A percentile compares a stretch with the other conserved stretches of the same genome.
Conservation (phyloP, 2,888 invertebrate species). For the Meloe dianella region DNA sequence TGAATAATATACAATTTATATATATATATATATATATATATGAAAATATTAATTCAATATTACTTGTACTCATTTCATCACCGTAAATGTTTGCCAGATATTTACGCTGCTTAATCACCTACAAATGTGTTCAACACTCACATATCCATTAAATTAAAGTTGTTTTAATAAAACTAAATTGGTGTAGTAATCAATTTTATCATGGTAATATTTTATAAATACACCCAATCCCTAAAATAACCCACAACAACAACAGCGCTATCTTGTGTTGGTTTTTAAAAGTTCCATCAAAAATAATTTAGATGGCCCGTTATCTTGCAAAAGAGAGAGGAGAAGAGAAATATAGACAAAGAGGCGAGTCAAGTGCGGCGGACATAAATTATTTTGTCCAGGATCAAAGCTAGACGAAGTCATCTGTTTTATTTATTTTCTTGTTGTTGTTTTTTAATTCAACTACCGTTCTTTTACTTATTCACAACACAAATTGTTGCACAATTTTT, state of each 20-base stretch:
- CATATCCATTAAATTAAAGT: conserved; percentile 31
- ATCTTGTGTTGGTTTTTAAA: no score
- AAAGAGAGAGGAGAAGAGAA: background rate
- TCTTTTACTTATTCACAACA: background rate
- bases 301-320: background rate
- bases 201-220: no score
- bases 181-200: conserved; percentile 26
- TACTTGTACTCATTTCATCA: conserved; percentile 22
- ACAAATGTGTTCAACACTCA: conserved; percentile 32
- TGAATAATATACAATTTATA: no score
- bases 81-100: conserved; percentile 26
- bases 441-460: conserved; percentile 22
- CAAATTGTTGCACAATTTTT: background rate
- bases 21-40: no score
- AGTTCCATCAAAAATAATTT: background rate
- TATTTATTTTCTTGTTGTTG: conserved; percentile 39
- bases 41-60: conserved; percentile 17
- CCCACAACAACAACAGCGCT: no score
- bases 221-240: no score
- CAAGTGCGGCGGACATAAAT: conserved; percentile 44
- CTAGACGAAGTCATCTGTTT: conserved; percentile 38
- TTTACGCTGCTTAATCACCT: conserved; percentile 34
- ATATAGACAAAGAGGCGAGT: conserved; percentile 11
- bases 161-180: conserved; percentile 28
- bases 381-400: conserved; percentile 46